Conservation (phyloP, 1,140 invertebrate species). For the Harlomillsia oculata region DNA sequence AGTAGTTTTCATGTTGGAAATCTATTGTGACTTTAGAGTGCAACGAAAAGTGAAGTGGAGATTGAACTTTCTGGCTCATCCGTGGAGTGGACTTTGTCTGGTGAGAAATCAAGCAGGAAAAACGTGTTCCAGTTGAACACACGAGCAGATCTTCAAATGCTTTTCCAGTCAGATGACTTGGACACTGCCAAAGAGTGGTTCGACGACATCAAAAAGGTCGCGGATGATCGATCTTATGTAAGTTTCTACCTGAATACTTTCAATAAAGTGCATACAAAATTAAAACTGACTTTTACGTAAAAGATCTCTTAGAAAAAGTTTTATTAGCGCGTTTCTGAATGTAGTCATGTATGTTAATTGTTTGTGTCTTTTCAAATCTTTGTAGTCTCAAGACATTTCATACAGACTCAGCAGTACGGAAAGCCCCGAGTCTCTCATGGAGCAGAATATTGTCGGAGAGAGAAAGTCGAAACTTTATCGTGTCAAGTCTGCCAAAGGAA, state of each 20-base stretch:
- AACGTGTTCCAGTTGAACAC: conserved; percentile 51
- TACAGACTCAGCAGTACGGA: conserved; percentile 30
- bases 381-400: too few relatives aligned
- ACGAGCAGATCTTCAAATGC: conserved; percentile 45
- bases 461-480: conserved; percentile 35
- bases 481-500: conserved; percentile 38
- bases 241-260: too few relatives aligned
- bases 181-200: conserved; percentile 46
- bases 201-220: conserved; percentile 43
- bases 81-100: conserved; percentile 44
- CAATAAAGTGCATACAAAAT: too few relatives aligned
- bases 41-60: conserved; percentile 46
- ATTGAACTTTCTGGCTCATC: conserved; percentile 49
- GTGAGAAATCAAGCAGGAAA: conserved; percentile 49
- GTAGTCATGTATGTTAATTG: too few relatives aligned
- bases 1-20: background rate
- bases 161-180: conserved; percentile 49
- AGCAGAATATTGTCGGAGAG: conserved; percentile 19
- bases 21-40: conserved; percentile 7
- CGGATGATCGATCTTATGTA: too few relatives aligned
- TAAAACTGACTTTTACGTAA: too few relatives aligned
- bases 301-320: too few relatives aligned
- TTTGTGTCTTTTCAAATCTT: too few relatives aligned
- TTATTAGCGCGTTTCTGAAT: too few relatives aligned
- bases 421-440: conserved; percentile 25